phyloP scores from a whole-genome alignment of 2,113 vertebrate species.

The Scalopus aquaticus region DNA sequence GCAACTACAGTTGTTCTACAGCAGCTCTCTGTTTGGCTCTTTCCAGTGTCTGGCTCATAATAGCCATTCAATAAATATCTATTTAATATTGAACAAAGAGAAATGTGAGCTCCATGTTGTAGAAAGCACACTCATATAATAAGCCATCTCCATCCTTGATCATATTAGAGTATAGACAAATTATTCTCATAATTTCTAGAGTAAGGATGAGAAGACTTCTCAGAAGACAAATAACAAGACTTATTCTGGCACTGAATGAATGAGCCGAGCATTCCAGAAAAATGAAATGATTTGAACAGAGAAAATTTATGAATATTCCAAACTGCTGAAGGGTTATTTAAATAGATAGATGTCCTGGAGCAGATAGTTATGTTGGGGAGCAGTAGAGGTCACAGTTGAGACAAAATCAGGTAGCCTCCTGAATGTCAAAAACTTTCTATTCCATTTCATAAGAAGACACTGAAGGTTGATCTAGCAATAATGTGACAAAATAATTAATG shows the following conservation, averaged over 20 bases:
- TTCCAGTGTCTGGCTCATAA: not conserved
- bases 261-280: not conserved
- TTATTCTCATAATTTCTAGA: not conserved
- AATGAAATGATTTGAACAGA: not conserved
- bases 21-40: not conserved
- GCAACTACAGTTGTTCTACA: not conserved
- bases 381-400: not conserved
- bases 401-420: not conserved
- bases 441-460: not conserved
- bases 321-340: not conserved
- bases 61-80: constrained; percentile 36
- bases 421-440: not conserved
- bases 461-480: not conserved
- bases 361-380: not conserved
- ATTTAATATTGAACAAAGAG: constrained; percentile 54
- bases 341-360: not conserved
- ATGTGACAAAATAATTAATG: not conserved
- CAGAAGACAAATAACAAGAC: not conserved
- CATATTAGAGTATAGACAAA: constrained; percentile 11
- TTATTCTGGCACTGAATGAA: not conserved
- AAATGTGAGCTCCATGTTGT: not conserved
- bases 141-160: not conserved
- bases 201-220: not conserved
- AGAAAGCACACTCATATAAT: not conserved
- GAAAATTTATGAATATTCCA: not conserved